Conservation (phyloP, 2,113 vertebrate species). For the Myotis lucifugus region DNA sequence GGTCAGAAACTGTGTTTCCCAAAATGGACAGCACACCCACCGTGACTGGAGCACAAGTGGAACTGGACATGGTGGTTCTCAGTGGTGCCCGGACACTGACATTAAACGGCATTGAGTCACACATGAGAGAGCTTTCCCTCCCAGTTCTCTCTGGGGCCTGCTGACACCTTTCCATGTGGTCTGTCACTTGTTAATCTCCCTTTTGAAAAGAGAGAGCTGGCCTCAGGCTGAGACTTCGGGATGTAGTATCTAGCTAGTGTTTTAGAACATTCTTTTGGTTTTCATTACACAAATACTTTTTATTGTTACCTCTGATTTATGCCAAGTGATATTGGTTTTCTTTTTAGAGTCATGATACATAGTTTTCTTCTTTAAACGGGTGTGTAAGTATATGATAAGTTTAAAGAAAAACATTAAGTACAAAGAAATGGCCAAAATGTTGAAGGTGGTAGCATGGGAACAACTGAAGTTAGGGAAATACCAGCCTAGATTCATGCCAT, state of each 20-base stretch:
- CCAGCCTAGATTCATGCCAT: background rate
- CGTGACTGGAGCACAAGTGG: background rate
- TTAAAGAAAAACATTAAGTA: slow-evolving; percentile 25
- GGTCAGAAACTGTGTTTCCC: background rate
- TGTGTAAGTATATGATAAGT: background rate
- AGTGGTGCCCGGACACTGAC: background rate
- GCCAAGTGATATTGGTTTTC: background rate
- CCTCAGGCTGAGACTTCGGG: background rate
- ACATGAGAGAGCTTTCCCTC: background rate
- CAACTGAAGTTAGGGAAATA: background rate
- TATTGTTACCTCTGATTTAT: slow-evolving; percentile 42
- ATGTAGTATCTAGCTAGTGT: background rate
- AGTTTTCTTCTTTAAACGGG: slow-evolving; percentile 44
- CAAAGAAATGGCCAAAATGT: background rate
- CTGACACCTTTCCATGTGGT: slow-evolving; percentile 31
- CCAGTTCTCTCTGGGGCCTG: background rate
- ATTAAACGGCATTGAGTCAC: background rate
- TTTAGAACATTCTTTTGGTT: slow-evolving; percentile 33
- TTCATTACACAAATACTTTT: slow-evolving; percentile 49
- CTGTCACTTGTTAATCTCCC: slow-evolving; percentile 18
- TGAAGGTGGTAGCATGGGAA: background rate
- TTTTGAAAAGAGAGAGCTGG: slow-evolving; percentile 7
- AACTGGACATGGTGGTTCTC: background rate
- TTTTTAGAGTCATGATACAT: slow-evolving; percentile 19
- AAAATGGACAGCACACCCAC: background rate